These are phyloP conservation scores for Cliona cf. orientalis DNA, from an alignment of 37 sponge, comb jelly and placozoan genomes.

Conservation along the genomic window DNA sequence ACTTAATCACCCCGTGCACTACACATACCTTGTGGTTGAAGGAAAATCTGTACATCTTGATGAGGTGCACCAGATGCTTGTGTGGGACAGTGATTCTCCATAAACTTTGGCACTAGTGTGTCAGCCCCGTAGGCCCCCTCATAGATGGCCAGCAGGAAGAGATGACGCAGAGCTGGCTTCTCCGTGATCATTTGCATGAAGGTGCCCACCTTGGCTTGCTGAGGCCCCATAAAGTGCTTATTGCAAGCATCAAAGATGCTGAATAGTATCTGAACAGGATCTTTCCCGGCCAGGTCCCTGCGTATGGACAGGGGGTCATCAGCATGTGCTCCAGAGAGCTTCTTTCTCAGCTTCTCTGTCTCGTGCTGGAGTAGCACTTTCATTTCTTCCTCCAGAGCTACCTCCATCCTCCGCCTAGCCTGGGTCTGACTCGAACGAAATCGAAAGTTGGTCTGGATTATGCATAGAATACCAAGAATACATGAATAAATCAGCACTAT, in stretches of 20 bases:
- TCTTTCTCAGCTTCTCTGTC: slow-evolving; percentile 17
- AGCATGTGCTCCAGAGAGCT: background rate
- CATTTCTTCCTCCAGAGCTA: slow-evolving; percentile 5
- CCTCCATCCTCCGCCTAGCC: background rate
- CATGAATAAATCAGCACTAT: too few species aligned
- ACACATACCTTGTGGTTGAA: slow-evolving; percentile 10
- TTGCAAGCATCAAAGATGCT: slow-evolving; percentile 16
- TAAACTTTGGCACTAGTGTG: background rate
- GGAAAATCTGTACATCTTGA: background rate
- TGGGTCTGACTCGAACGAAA: slow-evolving; percentile 10
- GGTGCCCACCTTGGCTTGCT: slow-evolving; percentile 6
- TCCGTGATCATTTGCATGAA: slow-evolving; percentile 30
- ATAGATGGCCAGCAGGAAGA: slow-evolving; percentile 44
- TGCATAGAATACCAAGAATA: too few species aligned
- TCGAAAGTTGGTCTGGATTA: slow-evolving; percentile 43
- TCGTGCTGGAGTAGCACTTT: slow-evolving; percentile 19
- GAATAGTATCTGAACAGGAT: slow-evolving; percentile 19
- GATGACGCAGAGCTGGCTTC: background rate
- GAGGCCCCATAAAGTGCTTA: background rate
- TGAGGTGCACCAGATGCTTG: background rate
- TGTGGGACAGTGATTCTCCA: background rate
- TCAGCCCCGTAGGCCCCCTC: slow-evolving; percentile 44
- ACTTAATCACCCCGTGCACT: background rate
- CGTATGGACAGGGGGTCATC: slow-evolving; percentile 19
- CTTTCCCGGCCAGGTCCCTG: slow-evolving; percentile 19